Conservation (phyloP, 2,797 vertebrate species). For the Luscinia megarhynchos region DNA sequence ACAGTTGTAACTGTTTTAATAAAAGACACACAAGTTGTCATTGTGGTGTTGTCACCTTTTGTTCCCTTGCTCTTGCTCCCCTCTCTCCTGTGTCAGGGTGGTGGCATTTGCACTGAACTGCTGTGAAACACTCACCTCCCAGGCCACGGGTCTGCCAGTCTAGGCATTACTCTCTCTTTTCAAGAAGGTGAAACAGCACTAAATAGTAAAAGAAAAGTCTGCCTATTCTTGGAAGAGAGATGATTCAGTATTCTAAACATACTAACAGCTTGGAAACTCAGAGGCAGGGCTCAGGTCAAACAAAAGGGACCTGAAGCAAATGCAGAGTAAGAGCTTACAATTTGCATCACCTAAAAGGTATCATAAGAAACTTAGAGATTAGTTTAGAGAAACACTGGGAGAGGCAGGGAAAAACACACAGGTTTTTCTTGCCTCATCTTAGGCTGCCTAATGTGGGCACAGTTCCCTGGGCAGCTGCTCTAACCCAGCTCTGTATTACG, state of each 20-base stretch:
- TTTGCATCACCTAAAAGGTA: neutral
- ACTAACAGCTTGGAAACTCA: neutral
- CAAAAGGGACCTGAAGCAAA: neutral
- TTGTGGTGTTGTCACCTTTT: neutral
- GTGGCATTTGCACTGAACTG: neutral
- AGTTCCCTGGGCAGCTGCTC: neutral
- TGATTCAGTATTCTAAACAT: neutral
- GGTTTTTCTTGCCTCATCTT: neutral
- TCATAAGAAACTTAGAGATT: neutral
- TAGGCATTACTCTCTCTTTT: neutral
- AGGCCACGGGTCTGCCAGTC: neutral
- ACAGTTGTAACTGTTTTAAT: slow-evolving; percentile 67
- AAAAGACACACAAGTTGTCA: slow-evolving; percentile 30
- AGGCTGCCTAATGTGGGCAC: neutral
- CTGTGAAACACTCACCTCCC: neutral
- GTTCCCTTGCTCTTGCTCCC: neutral
- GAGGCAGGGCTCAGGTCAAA: neutral
- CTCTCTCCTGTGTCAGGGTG: neutral
- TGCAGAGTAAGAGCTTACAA: neutral
- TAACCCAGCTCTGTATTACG: neutral
- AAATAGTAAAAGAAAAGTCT: neutral
- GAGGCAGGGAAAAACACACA: neutral
- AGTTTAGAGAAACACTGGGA: neutral
- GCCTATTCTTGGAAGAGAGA: neutral
- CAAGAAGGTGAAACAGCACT: neutral